Conservation (phyloP, 2,113 vertebrate species). For the Leucosticte australis region DNA sequence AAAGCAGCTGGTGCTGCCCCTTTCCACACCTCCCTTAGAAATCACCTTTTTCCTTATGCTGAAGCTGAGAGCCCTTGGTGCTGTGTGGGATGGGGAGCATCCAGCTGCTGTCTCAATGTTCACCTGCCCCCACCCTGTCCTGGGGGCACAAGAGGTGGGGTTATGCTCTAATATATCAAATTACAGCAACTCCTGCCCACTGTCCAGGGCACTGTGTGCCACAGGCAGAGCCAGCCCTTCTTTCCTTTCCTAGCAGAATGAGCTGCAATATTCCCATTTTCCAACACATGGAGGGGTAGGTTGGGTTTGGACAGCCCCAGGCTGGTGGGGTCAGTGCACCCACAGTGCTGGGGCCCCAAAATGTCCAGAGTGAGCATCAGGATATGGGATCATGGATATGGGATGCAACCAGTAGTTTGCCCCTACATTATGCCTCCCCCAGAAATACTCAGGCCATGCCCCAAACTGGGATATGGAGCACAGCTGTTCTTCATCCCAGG, state of each 20-base stretch:
- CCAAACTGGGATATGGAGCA: neutral
- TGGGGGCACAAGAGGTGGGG: neutral
- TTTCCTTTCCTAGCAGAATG: neutral
- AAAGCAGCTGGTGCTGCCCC: neutral
- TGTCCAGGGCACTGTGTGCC: neutral
- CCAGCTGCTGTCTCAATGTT: neutral
- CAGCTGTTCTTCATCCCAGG: fast-evolving
- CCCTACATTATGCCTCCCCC: neutral
- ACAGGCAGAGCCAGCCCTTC: neutral
- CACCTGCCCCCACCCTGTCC: neutral
- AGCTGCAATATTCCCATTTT: neutral
- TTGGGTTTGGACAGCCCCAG: neutral
- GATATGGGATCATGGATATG: neutral
- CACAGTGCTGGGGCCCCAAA: neutral
- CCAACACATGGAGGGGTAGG: neutral
- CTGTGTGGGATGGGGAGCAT: neutral
- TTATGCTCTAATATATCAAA: neutral
- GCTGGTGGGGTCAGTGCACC: neutral
- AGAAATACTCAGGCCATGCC: neutral
- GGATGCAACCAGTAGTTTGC: neutral
- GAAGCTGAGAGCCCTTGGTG: neutral
- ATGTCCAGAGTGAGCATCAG: neutral
- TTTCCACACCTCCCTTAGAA: neutral
- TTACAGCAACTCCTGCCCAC: neutral
- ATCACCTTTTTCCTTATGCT: neutral